phyloP scores from a whole-genome alignment of 2,113 vertebrate species.

The Columba livia region DNA sequence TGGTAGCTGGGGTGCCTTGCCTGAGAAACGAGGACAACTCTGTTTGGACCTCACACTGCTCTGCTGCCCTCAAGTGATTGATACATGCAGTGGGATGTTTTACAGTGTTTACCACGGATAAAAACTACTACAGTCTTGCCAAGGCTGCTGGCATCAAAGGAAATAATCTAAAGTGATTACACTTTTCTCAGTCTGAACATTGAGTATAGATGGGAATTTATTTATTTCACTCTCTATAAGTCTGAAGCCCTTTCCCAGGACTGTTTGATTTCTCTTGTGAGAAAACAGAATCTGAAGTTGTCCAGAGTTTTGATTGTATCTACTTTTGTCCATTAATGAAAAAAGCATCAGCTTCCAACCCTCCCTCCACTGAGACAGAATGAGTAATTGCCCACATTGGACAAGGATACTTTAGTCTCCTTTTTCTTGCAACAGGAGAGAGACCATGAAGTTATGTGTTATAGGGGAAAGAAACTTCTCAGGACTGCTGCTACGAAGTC shows the following conservation, averaged over 20 bases:
- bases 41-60: not conserved
- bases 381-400: not conserved
- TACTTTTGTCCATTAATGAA: not conserved
- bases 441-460: not conserved
- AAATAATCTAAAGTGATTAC: not conserved
- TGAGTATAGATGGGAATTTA: not conserved
- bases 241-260: not conserved
- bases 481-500: not conserved
- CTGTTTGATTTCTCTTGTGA: slow-evolving; percentile 21
- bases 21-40: not conserved
- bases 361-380: not conserved
- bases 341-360: not conserved
- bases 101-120: not conserved
- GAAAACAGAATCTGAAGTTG: not conserved
- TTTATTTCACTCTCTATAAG: not conserved
- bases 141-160: not conserved
- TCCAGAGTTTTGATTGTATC: slow-evolving; percentile 7
- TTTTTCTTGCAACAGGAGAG: not conserved
- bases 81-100: not conserved
- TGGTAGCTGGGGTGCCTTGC: not conserved
- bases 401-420: not conserved
- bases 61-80: not conserved
- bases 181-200: not conserved
- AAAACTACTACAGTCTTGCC: not conserved
- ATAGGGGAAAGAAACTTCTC: not conserved